Percentiles rank a stretch among this genome's conserved stretches.
These are phyloP conservation scores for Mythimna albipuncta DNA, from an alignment of 2,888 invertebrate genomes.

Conservation along the genomic window DNA sequence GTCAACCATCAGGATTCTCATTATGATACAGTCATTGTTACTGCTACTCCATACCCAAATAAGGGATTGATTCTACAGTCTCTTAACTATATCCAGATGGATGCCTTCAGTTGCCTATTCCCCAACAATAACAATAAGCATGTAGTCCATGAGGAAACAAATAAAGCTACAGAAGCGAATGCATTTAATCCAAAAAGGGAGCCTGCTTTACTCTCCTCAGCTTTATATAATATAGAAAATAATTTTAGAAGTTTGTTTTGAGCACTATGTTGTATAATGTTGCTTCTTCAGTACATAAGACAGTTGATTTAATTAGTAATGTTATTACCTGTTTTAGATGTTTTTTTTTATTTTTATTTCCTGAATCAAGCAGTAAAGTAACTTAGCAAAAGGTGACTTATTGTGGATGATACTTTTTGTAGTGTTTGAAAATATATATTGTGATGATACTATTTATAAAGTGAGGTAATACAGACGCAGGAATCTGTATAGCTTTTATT, in stretches of 20 bases:
- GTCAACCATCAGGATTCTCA: conserved; percentile 53
- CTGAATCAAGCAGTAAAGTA: conserved; percentile 53
- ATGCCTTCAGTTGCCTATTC: conserved; percentile 85
- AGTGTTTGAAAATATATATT: conserved; percentile 27
- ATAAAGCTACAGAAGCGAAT: conserved; percentile 64
- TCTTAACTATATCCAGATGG: conserved; percentile 88
- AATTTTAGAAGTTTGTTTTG: conserved; percentile 87
- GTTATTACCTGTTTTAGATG: conserved; percentile 46
- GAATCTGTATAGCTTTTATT: conserved; percentile 14
- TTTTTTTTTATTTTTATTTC: conserved; percentile 55
- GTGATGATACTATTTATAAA: conserved; percentile 1
- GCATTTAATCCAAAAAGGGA: conserved; percentile 71
- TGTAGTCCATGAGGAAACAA: conserved; percentile 51
- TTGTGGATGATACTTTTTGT: conserved; percentile 11
- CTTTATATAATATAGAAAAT: conserved; percentile 84
- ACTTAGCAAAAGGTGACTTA: conserved; percentile 11
- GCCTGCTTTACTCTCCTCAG: conserved; percentile 80
- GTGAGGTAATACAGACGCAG: not conserved
- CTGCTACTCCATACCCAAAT: conserved; percentile 84
- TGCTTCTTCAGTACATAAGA: conserved; percentile 20
- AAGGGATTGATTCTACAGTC: conserved; percentile 86
- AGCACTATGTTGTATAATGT: conserved; percentile 54
- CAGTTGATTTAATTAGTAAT: conserved; percentile 46
- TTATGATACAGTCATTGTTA: conserved; percentile 48
- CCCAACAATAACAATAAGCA: conserved; percentile 70